Evolutionary conservation across 1,140 invertebrate genomes (phyloP).

Genomic region (Ditylenchus dipsaci): DNA sequence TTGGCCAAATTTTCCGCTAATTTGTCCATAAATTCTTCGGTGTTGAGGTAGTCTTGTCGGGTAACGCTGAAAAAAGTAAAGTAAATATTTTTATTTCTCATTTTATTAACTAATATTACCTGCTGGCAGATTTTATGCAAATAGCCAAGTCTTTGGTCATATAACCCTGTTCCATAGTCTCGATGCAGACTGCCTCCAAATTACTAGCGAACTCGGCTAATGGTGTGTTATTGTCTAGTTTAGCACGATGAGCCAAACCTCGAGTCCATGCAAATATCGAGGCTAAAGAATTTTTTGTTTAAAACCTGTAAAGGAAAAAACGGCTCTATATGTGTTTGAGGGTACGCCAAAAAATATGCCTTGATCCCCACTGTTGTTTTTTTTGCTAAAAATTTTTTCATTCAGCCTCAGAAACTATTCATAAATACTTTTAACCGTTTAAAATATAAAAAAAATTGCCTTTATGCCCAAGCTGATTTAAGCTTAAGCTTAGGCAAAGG

Average conservation of each 20-base stretch:
- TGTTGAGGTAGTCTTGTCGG: constrained; percentile 85
- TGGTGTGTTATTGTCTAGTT: constrained; percentile 10
- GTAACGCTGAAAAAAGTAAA: constrained; percentile 64
- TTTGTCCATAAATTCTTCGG: constrained; percentile 94
- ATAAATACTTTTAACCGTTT: too few species aligned
- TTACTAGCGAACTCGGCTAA: constrained; percentile 61
- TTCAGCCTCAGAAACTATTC: too few species aligned
- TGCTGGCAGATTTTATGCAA: constrained; percentile 67
- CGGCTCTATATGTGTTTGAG: too few species aligned
- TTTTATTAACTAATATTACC: neutral
- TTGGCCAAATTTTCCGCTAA: constrained; percentile 83
- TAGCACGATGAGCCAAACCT: constrained; percentile 80
- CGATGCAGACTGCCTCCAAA: constrained; percentile 82
- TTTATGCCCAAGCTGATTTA: too few species aligned
- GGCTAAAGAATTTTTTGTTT: constrained; percentile 64
- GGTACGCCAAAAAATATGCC: too few species aligned
- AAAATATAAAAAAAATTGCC: too few species aligned
- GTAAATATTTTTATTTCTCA: too few species aligned
- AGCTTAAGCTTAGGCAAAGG: too few species aligned
- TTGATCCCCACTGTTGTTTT: too few species aligned
- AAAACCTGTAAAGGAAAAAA: neutral
- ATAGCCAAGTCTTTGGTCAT: constrained; percentile 99
- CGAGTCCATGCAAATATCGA: constrained; percentile 96
- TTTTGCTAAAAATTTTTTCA: too few species aligned
- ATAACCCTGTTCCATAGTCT: constrained; percentile 85